These are phyloP conservation scores for Oligia latruncula DNA, from an alignment of 2,888 invertebrate species.

Conservation along the genomic window DNA sequence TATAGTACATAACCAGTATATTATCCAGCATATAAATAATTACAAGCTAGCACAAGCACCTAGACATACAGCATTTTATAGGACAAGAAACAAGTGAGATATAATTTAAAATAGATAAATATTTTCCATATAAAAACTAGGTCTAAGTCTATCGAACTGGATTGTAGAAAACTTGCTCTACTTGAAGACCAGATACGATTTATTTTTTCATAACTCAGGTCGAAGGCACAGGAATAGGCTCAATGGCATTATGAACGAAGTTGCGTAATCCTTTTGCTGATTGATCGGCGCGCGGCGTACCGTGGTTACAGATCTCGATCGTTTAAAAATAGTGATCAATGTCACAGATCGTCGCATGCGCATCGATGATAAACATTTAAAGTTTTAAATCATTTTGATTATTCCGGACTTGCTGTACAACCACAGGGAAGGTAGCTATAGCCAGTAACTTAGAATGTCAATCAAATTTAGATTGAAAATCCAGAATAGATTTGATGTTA, in stretches of 20 bases:
- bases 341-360: slow-evolving; percentile 8
- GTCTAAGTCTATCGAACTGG: slow-evolving; percentile 38
- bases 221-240: slow-evolving; percentile 3
- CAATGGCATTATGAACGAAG: not conserved
- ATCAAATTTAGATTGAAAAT: not conserved
- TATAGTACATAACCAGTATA: slow-evolving; percentile 5
- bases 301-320: not conserved
- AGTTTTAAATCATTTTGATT: not conserved
- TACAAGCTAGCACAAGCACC: slow-evolving; percentile 34
- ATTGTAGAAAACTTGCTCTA: slow-evolving; percentile 58
- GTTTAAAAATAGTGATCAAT: not conserved
- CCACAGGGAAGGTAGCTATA: no score
- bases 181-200: slow-evolving; percentile 28
- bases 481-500: not conserved
- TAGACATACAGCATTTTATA: slow-evolving; percentile 45
- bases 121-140: slow-evolving; percentile 60
- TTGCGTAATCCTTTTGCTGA: slow-evolving; percentile 12
- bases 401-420: not conserved
- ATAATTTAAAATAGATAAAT: slow-evolving; percentile 62
- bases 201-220: slow-evolving; percentile 9
- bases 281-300: not conserved
- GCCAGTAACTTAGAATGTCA: not conserved
- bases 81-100: slow-evolving; percentile 59
- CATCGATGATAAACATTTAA: not conserved
- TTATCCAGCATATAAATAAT: slow-evolving; percentile 36